Percentiles rank a stretch among this genome's conserved stretches.
phyloP scores from a whole-genome alignment of 2,888 invertebrate species.

The Lithophane semibrunnea region DNA sequence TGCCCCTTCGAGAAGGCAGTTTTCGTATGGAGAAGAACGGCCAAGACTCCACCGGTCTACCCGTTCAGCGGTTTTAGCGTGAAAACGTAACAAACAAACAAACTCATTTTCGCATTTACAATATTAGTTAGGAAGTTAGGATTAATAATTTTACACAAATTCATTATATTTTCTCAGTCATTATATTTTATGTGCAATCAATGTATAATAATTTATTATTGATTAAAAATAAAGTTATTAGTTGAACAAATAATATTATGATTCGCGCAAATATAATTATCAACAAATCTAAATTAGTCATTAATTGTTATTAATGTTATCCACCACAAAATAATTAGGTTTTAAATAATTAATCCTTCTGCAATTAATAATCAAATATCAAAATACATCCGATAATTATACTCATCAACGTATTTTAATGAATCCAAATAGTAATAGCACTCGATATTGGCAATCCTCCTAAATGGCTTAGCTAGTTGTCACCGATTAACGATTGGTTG shows the following conservation, averaged over 20 bases:
- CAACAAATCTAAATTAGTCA: background rate
- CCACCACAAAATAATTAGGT: background rate
- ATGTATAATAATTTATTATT: background rate
- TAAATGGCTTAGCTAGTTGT: constrained; percentile 58
- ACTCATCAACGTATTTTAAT: constrained; percentile 54
- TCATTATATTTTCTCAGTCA: background rate
- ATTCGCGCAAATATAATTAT: background rate
- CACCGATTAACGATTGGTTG: constrained; percentile 41
- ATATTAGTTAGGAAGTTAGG: too few relatives aligned
- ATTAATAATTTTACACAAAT: background rate
- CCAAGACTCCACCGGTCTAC: too few relatives aligned
- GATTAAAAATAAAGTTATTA: background rate
- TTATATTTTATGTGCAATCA: background rate
- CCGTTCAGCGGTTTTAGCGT: too few relatives aligned
- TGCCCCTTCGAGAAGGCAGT: too few relatives aligned
- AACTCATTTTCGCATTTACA: too few relatives aligned
- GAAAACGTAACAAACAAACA: too few relatives aligned
- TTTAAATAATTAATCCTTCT: background rate
- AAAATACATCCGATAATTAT: background rate
- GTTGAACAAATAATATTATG: background rate
- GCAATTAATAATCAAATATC: background rate
- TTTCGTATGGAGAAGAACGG: too few relatives aligned
- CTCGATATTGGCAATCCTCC: constrained; percentile 52
- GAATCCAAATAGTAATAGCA: constrained; percentile 49
- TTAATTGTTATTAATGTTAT: constrained; percentile 2